A percentile compares a stretch with the other conserved stretches of the same genome.
These are phyloP conservation scores for Panorpa germanica DNA, from an alignment of 2,888 invertebrate genomes.

Conservation along the genomic window DNA sequence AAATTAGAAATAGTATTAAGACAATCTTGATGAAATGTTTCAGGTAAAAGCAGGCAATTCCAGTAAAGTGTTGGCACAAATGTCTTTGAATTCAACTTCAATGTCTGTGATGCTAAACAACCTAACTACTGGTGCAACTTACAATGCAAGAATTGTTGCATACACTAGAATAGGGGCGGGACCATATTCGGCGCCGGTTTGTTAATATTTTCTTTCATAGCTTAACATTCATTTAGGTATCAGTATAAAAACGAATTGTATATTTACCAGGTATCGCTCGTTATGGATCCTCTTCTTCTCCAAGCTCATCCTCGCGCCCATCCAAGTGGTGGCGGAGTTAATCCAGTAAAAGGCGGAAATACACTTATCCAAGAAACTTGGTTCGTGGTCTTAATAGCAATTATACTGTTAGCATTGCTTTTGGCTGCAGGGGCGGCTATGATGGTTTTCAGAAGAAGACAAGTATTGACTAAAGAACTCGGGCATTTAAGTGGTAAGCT, in stretches of 20 bases:
- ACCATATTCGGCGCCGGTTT: slow-evolving; percentile 64
- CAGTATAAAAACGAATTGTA: not conserved
- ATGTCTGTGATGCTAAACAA: slow-evolving; percentile 82
- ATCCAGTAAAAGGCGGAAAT: slow-evolving; percentile 10
- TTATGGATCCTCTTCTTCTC: slow-evolving; percentile 25
- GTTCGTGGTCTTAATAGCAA: slow-evolving; percentile 23
- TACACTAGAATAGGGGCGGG: slow-evolving; percentile 76
- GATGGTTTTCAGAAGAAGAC: slow-evolving; percentile 23
- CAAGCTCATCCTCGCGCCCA: slow-evolving; percentile 25
- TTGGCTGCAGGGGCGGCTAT: slow-evolving; percentile 20
- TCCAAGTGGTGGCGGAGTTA: slow-evolving; percentile 24
- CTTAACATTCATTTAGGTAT: slow-evolving; percentile 8
- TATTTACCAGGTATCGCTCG: slow-evolving; percentile 19
- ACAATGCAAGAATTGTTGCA: slow-evolving; percentile 79
- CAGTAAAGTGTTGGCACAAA: slow-evolving; percentile 50
- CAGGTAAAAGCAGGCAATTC: slow-evolving; percentile 25
- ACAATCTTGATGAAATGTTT: slow-evolving; percentile 1
- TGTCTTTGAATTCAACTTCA: slow-evolving; percentile 74
- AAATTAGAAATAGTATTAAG: slow-evolving; percentile 4
- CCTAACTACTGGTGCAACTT: slow-evolving; percentile 65
- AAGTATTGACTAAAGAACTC: slow-evolving; percentile 29
- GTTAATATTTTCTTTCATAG: slow-evolving; percentile 34
- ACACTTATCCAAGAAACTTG: slow-evolving; percentile 22
- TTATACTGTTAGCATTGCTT: slow-evolving; percentile 20
- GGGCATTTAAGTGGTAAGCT: slow-evolving; percentile 40